Base-by-base conservation (phyloP, 2,888 invertebrate species). In the Pherbina coryleti region DNA sequence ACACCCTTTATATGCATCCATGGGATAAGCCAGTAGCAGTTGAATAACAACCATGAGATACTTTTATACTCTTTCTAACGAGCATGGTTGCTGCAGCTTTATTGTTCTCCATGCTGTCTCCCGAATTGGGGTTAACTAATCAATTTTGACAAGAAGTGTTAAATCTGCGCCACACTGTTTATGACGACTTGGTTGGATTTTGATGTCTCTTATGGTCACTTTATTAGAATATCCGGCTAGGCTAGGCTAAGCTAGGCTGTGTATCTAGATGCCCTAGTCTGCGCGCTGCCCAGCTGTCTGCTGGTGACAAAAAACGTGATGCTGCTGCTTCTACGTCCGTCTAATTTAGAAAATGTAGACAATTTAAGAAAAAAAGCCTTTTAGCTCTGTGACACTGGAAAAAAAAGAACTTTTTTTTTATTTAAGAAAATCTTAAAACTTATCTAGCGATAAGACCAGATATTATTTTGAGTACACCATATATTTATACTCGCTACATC, bases 71-170 rank as follows among this genome's bases (percentile, higher is more conserved):
- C 7, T 44, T 44, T 75, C 75, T 75, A 66, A 75, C 53, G 55
- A 67, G 34, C 25, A 19, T 25, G 14, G 49, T 25, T 44, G 44
- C 19, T 44, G 55, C 34, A 9, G 34, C 49, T 70, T 19, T 72
- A 60, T 5, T 72, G 37, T 14, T 60, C 37, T 22, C 31, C 37
- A 57, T 25, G 49, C 62, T 49, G 49, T 62, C 73, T 74, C 62
- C 72, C 75, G 75, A 67, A 75, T 67, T 75, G 67, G 75, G 75
- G 75, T 75, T 75, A 75, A 75, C 75, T 66, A 86, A 87, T 87
- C 86, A 87, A 86, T 85, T 86, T 86, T 87, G 87, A 87, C 87
- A 87, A 87, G 87, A 87, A 87, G 87, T 87, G 87, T 87, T 87
- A 87, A 87, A 87, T 87, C 87, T 87, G 87, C 87, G 86, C 75